Conservation (phyloP, 2,797 vertebrate genomes). For the Denticeps clupeoides region DNA sequence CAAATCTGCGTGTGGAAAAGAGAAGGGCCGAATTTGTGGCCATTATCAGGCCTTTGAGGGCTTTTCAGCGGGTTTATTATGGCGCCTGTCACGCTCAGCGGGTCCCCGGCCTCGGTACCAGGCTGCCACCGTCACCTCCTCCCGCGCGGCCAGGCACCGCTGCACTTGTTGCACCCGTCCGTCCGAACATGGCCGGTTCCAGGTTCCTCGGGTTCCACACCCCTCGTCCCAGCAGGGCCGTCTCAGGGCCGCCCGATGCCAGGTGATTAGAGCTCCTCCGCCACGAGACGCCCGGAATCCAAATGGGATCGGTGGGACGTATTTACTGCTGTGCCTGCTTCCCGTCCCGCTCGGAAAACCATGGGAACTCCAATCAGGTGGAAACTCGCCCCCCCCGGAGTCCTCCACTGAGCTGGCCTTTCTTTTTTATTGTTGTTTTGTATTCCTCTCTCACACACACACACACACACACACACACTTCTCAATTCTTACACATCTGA, state of each 20-base stretch:
- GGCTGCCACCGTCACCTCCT: constrained; percentile 71
- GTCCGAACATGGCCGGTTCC: no score
- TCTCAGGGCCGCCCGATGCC: no score
- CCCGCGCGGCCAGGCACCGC: constrained; percentile 33
- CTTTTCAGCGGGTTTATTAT: constrained; percentile 48
- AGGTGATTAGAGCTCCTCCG: constrained; percentile 99
- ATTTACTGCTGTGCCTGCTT: constrained; percentile 99
- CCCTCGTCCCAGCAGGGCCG: no score
- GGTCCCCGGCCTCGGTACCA: constrained; percentile 62
- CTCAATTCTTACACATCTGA: no score
- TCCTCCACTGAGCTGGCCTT: constrained; percentile 30
- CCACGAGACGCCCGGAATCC: constrained; percentile 99
- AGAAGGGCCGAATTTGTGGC: constrained; percentile 68
- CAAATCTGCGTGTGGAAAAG: constrained; percentile 67
- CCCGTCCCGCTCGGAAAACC: constrained; percentile 89
- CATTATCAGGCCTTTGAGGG: constrained; percentile 62
- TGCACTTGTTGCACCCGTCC: constrained; percentile 84
- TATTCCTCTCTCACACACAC: constrained; percentile 29
- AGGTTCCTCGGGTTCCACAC: no score
- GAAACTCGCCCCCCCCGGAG: constrained; percentile 90
- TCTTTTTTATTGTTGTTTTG: constrained; percentile 43
- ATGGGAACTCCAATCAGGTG: constrained; percentile 99
- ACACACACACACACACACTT: no score
- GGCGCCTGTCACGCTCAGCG: no score
- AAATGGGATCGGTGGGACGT: constrained; percentile 97